A percentile compares a stretch with the other conserved stretches of the same genome.
Evolutionary conservation across 2,888 invertebrate species (phyloP).

Genomic region (Lapara coniferarum): DNA sequence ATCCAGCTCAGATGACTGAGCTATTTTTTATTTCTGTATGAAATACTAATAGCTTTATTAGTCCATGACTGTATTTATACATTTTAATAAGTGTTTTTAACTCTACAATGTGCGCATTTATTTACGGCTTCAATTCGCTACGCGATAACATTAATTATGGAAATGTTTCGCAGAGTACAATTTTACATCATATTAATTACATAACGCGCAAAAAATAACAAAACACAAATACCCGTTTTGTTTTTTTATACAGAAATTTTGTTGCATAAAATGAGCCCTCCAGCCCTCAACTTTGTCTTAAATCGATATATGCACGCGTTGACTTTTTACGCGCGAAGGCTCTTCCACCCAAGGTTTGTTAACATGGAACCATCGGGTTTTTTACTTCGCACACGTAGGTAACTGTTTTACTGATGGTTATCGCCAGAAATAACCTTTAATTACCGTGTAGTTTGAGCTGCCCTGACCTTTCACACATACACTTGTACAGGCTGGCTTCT

Average conservation of each 20-base stretch:
- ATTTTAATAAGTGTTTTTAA: neutral
- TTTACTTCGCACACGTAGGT: conserved; percentile 77
- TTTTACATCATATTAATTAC: conserved; percentile 2
- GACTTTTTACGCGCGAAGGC: conserved; percentile 69
- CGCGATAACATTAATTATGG: neutral
- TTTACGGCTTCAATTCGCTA: neutral
- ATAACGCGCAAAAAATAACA: neutral
- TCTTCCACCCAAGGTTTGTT: conserved; percentile 65
- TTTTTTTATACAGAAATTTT: conserved; percentile 20
- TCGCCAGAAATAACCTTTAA: conserved; percentile 84
- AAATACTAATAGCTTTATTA: neutral
- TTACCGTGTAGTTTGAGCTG: conserved; percentile 79
- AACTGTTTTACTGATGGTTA: conserved; percentile 82
- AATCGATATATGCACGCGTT: conserved; percentile 56
- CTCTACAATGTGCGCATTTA: neutral
- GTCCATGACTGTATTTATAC: neutral
- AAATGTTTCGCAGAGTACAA: conserved; percentile 32
- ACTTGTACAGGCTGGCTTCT: conserved; percentile 60
- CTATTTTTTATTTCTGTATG: no score
- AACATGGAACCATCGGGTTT: conserved; percentile 70
- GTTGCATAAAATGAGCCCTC: conserved; percentile 36
- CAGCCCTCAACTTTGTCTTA: conserved; percentile 45
- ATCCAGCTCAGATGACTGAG: no score
- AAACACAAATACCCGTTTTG: neutral
- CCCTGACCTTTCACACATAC: conserved; percentile 79